Percentiles rank a stretch among this genome's conserved stretches.
phyloP scores from a whole-genome alignment of 2,888 invertebrate genomes.

The Leptura quadrifasciata region DNA sequence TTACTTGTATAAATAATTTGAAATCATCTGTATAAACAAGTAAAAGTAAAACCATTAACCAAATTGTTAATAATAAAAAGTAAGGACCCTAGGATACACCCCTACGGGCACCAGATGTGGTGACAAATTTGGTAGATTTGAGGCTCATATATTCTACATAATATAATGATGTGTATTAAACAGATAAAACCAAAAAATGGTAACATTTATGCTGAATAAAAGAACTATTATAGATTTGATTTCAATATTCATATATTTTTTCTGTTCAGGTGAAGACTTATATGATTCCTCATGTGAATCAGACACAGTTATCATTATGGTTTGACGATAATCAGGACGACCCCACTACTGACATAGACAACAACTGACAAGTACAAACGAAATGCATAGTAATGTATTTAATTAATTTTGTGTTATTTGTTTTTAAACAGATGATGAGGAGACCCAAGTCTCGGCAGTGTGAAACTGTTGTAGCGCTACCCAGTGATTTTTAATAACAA shows the following conservation, averaged over 20 bases:
- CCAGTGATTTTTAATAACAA: constrained; percentile 61
- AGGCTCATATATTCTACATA: too few relatives aligned
- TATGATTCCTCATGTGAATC: constrained; percentile 65
- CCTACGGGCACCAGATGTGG: too few relatives aligned
- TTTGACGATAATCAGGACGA: constrained; percentile 62
- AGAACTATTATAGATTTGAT: not conserved
- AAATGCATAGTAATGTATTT: not conserved
- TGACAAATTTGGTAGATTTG: too few relatives aligned
- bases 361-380: constrained; percentile 55
- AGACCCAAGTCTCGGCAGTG: constrained; percentile 81
- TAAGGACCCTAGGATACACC: too few relatives aligned
- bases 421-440: constrained; percentile 79
- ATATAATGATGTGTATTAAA: too few relatives aligned
- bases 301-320: constrained; percentile 71
- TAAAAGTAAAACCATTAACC: too few relatives aligned
- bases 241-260: constrained; percentile 30
- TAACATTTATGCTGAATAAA: too few relatives aligned
- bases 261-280: constrained; percentile 60
- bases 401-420: constrained; percentile 50
- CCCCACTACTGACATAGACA: constrained; percentile 43
- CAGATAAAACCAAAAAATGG: too few relatives aligned
- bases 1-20: too few relatives aligned
- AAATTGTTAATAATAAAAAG: too few relatives aligned
- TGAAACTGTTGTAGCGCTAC: constrained; percentile 62
- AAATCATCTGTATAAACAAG: too few relatives aligned